Percentiles rank a stretch among this genome's conserved stretches.
phyloP scores from a whole-genome alignment of 2,888 invertebrate genomes.

The Platypus cylindrus region DNA sequence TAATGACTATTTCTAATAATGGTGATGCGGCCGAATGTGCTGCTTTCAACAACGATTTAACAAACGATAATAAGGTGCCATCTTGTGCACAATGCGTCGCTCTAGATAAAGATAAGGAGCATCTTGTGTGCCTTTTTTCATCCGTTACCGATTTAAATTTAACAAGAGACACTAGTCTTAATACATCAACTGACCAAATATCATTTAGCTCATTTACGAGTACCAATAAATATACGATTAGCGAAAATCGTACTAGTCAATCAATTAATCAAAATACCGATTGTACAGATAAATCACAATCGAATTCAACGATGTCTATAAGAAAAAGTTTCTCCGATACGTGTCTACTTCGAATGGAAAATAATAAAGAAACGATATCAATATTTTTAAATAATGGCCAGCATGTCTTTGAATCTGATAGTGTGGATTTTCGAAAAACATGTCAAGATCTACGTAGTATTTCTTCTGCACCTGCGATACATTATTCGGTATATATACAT shows the following conservation, averaged over 20 bases:
- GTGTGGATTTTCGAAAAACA: conserved; percentile 11
- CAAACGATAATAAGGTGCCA: neutral
- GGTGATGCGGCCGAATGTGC: neutral
- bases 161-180: conserved; percentile 7
- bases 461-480: conserved; percentile 9
- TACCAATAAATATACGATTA: neutral
- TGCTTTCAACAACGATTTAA: neutral
- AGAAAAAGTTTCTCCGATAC: conserved; percentile 11
- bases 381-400: conserved; percentile 3
- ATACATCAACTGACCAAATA: conserved; percentile 7
- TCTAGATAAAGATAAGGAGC: neutral
- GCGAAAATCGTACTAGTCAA: neutral
- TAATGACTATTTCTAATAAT: no score
- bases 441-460: conserved; percentile 11
- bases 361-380: neutral
- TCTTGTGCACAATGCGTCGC: neutral
- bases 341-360: conserved; percentile 1
- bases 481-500: conserved; percentile 3
- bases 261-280: neutral
- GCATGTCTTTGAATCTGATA: conserved; percentile 8
- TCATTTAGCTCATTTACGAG: conserved; percentile 4
- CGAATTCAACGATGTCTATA: conserved; percentile 5
- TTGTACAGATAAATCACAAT: neutral
- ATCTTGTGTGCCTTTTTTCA: conserved; percentile 13
- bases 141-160: conserved; percentile 11